Percentiles rank a stretch among this genome's conserved stretches.
These are phyloP conservation scores for Heteromormyrus szaboi DNA, from an alignment of 2,797 vertebrate species.

Conservation along the genomic window DNA sequence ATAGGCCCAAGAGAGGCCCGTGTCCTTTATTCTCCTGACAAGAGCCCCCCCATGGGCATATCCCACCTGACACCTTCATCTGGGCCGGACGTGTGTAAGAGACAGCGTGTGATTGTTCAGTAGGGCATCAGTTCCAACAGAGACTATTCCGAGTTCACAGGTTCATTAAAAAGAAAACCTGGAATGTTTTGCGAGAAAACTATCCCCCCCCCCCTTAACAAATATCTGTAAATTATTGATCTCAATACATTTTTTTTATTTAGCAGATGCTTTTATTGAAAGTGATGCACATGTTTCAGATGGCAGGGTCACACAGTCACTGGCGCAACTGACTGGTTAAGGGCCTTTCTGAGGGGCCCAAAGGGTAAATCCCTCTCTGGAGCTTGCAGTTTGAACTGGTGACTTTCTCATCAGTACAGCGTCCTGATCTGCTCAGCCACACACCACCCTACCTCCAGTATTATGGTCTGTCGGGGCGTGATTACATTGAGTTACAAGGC, in stretches of 20 bases:
- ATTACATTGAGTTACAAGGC: neutral
- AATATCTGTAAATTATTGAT: neutral
- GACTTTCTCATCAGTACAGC: neutral
- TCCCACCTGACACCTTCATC: neutral
- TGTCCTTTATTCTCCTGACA: constrained; percentile 1
- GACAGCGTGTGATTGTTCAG: neutral
- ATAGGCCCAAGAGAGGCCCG: neutral
- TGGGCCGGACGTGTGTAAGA: neutral
- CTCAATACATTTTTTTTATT: neutral
- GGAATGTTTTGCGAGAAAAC: neutral
- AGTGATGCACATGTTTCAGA: neutral
- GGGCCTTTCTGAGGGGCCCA: neutral
- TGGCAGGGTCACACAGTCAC: neutral
- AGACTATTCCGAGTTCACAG: neutral
- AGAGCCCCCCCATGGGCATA: neutral
- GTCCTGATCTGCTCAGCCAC: neutral
- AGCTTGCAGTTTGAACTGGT: neutral
- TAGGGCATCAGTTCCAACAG: neutral
- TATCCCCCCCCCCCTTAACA: neutral
- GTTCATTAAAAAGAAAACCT: neutral
- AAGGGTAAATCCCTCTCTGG: neutral
- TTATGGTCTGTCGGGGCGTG: neutral
- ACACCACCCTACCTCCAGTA: neutral
- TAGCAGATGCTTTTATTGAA: neutral
- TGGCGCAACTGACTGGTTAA: neutral